Percentiles rank a stretch among this genome's conserved stretches.
These are phyloP conservation scores for Poecilia latipinna DNA, from an alignment of 2,113 vertebrate genomes.

Conservation along the genomic window DNA sequence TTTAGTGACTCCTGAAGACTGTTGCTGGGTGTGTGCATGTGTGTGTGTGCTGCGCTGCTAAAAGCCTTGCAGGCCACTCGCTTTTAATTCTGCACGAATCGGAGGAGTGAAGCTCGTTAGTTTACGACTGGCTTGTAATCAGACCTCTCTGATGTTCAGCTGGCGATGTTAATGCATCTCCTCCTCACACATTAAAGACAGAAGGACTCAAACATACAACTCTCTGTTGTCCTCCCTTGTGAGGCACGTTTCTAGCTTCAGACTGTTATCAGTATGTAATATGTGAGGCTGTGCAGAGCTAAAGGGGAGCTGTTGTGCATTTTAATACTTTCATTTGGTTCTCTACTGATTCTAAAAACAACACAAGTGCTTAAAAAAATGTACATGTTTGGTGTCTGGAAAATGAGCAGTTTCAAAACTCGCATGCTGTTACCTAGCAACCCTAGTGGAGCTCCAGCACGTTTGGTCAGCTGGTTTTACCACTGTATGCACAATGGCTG, in stretches of 20 bases:
- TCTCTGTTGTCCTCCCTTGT: background rate
- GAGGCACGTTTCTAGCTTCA: background rate
- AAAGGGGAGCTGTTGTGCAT: too few species aligned
- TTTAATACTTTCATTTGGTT: too few species aligned
- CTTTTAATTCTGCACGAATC: slow-evolving; percentile 59
- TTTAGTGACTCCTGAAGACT: slow-evolving; percentile 43
- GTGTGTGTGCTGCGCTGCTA: slow-evolving; percentile 48
- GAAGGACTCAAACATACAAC: background rate
- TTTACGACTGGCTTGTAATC: slow-evolving; percentile 71
- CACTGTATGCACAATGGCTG: too few species aligned
- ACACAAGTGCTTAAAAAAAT: too few species aligned
- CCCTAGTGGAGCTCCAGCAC: too few species aligned
- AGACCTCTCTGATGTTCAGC: slow-evolving; percentile 63
- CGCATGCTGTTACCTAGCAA: too few species aligned
- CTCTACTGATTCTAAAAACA: too few species aligned
- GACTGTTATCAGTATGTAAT: background rate
- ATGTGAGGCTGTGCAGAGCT: background rate
- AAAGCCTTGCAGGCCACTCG: slow-evolving; percentile 65
- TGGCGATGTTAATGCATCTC: slow-evolving; percentile 32
- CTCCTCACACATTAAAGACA: background rate
- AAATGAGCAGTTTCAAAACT: too few species aligned
- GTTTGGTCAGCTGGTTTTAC: too few species aligned
- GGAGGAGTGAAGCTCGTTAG: slow-evolving; percentile 33
- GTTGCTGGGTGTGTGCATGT: slow-evolving; percentile 2
- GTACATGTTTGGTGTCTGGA: too few species aligned